Percentiles rank a stretch among this genome's conserved stretches.
Evolutionary conservation across 2,113 vertebrate species (phyloP).

Genomic region (Laticauda laticaudata): DNA sequence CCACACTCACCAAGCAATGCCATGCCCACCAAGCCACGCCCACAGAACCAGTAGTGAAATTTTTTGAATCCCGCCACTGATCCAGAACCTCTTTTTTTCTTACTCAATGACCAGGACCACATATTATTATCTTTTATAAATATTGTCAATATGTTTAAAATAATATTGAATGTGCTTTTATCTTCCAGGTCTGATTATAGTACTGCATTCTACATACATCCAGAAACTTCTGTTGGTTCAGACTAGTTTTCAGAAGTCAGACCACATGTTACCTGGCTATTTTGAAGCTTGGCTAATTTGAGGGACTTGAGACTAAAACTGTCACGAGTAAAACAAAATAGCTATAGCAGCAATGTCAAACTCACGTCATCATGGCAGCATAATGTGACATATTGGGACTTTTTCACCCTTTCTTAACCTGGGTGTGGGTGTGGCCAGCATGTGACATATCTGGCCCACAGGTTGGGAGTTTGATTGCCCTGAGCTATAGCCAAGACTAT

Average conservation of each 20-base stretch:
- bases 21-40: too few species aligned
- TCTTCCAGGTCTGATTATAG: background rate
- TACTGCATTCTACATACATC: background rate
- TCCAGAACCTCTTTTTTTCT: too few species aligned
- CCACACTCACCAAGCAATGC: too few species aligned
- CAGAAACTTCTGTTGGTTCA: background rate
- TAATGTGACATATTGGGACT: too few species aligned
- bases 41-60: too few species aligned
- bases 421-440: too few species aligned
- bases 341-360: background rate
- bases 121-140: background rate
- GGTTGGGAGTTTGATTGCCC: too few species aligned
- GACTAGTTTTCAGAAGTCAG: background rate
- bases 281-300: background rate
- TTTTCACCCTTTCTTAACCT: too few species aligned
- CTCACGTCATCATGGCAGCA: too few species aligned
- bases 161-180: background rate
- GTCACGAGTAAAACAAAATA: background rate
- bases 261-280: background rate
- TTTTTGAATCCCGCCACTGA: too few species aligned
- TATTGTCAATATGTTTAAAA: background rate
- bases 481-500: background rate
- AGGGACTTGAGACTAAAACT: background rate
- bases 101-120: too few species aligned
- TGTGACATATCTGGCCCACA: too few species aligned